Base-by-base conservation (phyloP, 1,140 invertebrate species). In the Drosophila repletoides region DNA sequence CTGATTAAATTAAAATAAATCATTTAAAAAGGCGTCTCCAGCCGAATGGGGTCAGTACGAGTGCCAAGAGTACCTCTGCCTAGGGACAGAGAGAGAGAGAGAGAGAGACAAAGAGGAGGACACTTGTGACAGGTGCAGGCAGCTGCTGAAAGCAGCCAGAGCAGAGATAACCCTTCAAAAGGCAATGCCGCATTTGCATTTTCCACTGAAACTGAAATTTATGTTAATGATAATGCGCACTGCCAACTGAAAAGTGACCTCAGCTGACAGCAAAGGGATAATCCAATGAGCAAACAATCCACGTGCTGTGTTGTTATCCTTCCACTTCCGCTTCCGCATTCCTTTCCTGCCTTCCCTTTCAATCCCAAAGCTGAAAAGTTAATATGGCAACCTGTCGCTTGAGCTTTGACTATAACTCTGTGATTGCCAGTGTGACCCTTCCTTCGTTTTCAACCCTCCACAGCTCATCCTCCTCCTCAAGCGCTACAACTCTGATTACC, bases 1-100 rank as follows among this genome's bases (percentile, higher is more conserved):
- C 70, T 83, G 77, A 84, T 83, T 83, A 83, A 83, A 83, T 77
- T 77, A 74, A 83, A 77, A 84, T 74, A 83, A 84, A 79, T 83
- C 74, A 74, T 79, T 84, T 77, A 73, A 74, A 69, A 70, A 72
- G 24, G 65, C 55, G 71, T 67, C 49, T 68, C 19, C 36, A 38
- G 36, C n/a, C 49, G 21, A 43, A 74, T 66, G 72, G 31, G 63
- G 72, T 71, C 68, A 70, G 31, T 22, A 22, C 24, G 31, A n/a
- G n/a, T n/a, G n/a, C n/a, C n/a, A n/a, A n/a, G n/a, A n/a, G n/a
- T n/a, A n/a, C n/a, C n/a, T n/a, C n/a, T n/a, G n/a, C n/a, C n/a
- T n/a, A 21, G 36, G 14, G 17, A 6, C 6, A 6, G 12, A 2
- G 7, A 0, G 22, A 1, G 12, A 4, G 10, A n/a, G n/a, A n/a